These are phyloP conservation scores for Danio jaintianensis DNA, from an alignment of 2,797 vertebrate species.

Conservation along the genomic window DNA sequence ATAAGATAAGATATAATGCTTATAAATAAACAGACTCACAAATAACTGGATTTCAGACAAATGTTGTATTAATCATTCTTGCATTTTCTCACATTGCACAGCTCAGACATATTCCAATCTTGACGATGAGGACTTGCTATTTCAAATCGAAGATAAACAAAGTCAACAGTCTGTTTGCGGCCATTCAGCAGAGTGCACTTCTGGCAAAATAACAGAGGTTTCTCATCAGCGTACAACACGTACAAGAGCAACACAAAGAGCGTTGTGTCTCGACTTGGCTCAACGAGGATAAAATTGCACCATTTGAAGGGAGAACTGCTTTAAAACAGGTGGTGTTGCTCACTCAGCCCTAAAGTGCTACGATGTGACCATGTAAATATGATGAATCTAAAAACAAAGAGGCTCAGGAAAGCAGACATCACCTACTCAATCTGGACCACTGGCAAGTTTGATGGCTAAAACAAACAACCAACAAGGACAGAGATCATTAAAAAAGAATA, in stretches of 20 bases:
- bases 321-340: constrained; percentile 55
- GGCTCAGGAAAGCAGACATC: constrained; percentile 63
- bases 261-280: constrained; percentile 62
- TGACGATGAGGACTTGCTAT: constrained; percentile 19
- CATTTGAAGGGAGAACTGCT: constrained; percentile 49
- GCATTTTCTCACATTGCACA: constrained; percentile 53
- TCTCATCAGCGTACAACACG: constrained; percentile 49
- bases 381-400: constrained; percentile 43
- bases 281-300: constrained; percentile 62
- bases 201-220: constrained; percentile 41
- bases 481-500: constrained; percentile 3
- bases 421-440: constrained; percentile 39
- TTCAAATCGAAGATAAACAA: constrained; percentile 52
- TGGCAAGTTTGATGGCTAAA: constrained; percentile 54
- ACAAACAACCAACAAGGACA: constrained; percentile 56
- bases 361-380: constrained; percentile 51
- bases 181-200: constrained; percentile 46
- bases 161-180: constrained; percentile 47
- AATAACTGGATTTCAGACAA: constrained; percentile 45
- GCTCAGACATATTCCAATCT: constrained; percentile 40
- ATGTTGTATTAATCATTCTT: constrained; percentile 42
- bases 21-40: constrained; percentile 37
- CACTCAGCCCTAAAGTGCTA: constrained; percentile 64
- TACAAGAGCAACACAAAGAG: constrained; percentile 47
- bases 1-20: constrained; percentile 42